Evolutionary conservation across 2,113 vertebrate species (phyloP).

Genomic region (Cettia cetti): DNA sequence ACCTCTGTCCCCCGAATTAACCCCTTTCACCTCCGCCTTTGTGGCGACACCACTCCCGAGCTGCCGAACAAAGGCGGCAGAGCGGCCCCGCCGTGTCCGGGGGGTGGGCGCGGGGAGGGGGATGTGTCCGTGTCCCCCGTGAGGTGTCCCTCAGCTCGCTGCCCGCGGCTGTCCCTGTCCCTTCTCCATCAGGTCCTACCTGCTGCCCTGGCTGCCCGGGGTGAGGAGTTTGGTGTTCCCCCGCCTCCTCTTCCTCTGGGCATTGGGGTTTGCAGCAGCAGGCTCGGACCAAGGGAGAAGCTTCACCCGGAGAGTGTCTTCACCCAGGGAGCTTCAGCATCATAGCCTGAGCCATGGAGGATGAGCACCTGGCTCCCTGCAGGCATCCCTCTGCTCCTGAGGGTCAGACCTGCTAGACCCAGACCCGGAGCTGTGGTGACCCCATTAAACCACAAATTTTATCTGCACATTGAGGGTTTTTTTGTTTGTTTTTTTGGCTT

Average conservation of each 20-base stretch:
- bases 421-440: not conserved
- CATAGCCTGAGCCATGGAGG: accelerated
- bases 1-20: slow-evolving; percentile 80
- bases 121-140: not conserved
- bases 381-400: not conserved
- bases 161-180: not conserved
- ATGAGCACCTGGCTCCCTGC: not conserved
- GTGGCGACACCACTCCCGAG: slow-evolving; percentile 68
- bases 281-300: not conserved
- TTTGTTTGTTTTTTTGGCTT: not conserved
- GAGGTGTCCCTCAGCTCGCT: not conserved
- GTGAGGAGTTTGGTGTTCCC: not conserved
- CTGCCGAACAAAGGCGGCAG: slow-evolving; percentile 69
- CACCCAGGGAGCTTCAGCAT: not conserved
- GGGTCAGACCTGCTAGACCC: not conserved
- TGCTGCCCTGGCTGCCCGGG: not conserved
- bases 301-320: not conserved
- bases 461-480: not conserved
- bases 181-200: not conserved
- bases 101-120: not conserved
- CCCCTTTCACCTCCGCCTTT: slow-evolving; percentile 77
- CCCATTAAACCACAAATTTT: not conserved
- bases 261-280: not conserved
- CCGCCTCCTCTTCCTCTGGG: accelerated
- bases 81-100: slow-evolving; percentile 55